Base-by-base conservation (phyloP, 2,888 invertebrate species). In the Cephus pygmeus region DNA sequence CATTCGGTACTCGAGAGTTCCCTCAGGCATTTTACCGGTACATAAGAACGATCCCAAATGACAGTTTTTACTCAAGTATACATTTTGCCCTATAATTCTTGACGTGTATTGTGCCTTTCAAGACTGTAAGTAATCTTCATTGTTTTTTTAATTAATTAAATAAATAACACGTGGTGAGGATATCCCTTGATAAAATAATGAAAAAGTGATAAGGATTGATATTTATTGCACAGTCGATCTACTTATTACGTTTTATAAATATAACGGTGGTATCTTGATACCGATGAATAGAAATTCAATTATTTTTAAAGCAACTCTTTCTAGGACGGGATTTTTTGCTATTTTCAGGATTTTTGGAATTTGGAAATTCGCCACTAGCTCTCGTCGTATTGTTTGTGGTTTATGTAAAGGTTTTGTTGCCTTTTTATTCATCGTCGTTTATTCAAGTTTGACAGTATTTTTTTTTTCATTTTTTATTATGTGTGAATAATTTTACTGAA, bases 1-100 rank as follows among this genome's bases (percentile, higher is more conserved):
- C 71, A 71, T 71, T 71, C 71, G 23, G 71, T 34, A 71, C 15
- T 71, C 71, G 23, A 69, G 69, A 69, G 71, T 71, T 34, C 15
- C 34, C 71, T 71, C 34, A 12, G 23, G 31, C 34, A 56, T 71
- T 33, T 69, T 31, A 12, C 12, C 71, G 71, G 11, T 71, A 31
- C 34, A 71, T 2, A 71, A 71, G 71, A 71, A 31, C 12, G 33
- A 56, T 2, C 9, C 9, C 2, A 56, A 9, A 56, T 56, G 2
- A 56, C 23, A 56, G 15, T 56, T 23, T 56, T 56, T 9, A 9
- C 9, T 56, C 6, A 6, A 40, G 40, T 40, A 40, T 40, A 56
- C 23, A 56, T 9, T 56, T 56, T 2, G 23, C 23, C 1, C 23
- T 2, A 56, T 0, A 23, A 56, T 9, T 23, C 9, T 56, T 15